Evolutionary conservation across 2,797 vertebrate genomes (phyloP).

Genomic region (Hemitrygon akajei): DNA sequence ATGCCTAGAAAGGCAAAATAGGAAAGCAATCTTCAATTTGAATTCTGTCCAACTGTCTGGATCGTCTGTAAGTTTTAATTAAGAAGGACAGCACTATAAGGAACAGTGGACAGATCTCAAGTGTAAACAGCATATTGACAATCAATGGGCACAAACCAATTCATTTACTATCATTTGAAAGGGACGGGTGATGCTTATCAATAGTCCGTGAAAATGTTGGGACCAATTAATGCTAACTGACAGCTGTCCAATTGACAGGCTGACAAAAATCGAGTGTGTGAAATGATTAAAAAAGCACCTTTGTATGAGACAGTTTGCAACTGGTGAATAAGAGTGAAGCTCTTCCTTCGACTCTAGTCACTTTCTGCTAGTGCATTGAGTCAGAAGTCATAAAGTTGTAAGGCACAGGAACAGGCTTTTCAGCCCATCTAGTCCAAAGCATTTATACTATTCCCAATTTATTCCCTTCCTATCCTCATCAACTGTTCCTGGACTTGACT

Average conservation of each 20-base stretch:
- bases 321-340: background rate
- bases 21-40: slow-evolving; percentile 18
- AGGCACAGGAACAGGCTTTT: too few species aligned
- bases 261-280: background rate
- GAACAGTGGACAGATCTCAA: slow-evolving; percentile 21
- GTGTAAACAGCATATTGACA: slow-evolving; percentile 27
- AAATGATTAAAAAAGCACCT: background rate
- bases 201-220: slow-evolving; percentile 20
- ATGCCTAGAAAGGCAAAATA: background rate
- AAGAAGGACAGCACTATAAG: slow-evolving; percentile 27
- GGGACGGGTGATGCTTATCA: background rate
- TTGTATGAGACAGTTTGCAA: background rate
- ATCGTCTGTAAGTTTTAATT: slow-evolving; percentile 25
- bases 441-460: too few species aligned
- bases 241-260: slow-evolving; percentile 34
- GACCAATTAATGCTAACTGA: slow-evolving; percentile 30
- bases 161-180: slow-evolving; percentile 34
- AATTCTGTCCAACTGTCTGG: background rate
- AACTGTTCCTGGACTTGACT: too few species aligned
- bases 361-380: background rate
- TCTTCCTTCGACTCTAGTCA: background rate
- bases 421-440: too few species aligned
- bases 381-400: too few species aligned
- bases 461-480: too few species aligned
- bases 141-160: slow-evolving; percentile 29